A percentile compares a stretch with the other conserved stretches of the same genome.
phyloP scores from a whole-genome alignment of 2,113 vertebrate species.

The Caracal caracal region DNA sequence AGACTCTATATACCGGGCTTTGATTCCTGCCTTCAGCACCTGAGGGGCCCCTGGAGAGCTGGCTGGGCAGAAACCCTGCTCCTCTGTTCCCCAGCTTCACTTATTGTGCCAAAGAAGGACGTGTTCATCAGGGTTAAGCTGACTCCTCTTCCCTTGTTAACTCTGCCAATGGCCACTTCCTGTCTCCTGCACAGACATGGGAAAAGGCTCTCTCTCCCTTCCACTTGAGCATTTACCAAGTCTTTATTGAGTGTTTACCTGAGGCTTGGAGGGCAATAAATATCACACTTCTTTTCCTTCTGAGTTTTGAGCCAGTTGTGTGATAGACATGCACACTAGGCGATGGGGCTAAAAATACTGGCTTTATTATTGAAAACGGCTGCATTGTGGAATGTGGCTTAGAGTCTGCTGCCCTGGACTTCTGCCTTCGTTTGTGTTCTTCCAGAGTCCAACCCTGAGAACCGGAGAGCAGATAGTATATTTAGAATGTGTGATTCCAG shows the following conservation, averaged over 20 bases:
- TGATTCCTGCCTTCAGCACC: constrained; percentile 23
- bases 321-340: background rate
- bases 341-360: background rate
- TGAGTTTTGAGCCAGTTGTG: background rate
- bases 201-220: background rate
- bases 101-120: background rate
- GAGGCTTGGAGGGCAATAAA: background rate
- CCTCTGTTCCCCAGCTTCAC: background rate
- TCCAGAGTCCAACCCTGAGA: background rate
- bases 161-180: background rate
- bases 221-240: background rate
- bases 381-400: background rate
- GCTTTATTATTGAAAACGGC: background rate
- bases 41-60: background rate
- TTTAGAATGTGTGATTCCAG: background rate
- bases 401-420: background rate
- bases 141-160: background rate
- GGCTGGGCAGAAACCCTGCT: background rate
- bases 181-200: fast-evolving
- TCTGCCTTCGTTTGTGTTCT: background rate
- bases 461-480: background rate
- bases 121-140: background rate
- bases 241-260: background rate
- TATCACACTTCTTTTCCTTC: background rate
- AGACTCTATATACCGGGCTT: background rate